phyloP scores from a whole-genome alignment of 1,140 invertebrate genomes.

The Harlomillsia oculata region DNA sequence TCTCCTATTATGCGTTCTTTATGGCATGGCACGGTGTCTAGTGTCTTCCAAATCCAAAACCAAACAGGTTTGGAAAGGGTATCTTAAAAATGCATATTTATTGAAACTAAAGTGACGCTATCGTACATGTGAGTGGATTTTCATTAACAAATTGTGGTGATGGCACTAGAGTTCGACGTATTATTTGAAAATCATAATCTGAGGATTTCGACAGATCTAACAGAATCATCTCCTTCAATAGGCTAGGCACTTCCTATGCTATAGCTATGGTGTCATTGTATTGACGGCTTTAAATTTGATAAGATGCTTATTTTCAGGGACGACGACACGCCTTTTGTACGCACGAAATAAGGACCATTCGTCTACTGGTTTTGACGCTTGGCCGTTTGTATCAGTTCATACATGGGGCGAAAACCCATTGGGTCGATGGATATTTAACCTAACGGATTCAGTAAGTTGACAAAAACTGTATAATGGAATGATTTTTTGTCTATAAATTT shows the following conservation, averaged over 20 bases:
- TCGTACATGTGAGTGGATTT: too few species aligned
- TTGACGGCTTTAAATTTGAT: not conserved
- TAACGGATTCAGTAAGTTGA: conserved; percentile 54
- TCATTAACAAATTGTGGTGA: too few species aligned
- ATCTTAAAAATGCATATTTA: too few species aligned
- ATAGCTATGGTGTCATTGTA: not conserved
- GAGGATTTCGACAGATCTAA: not conserved
- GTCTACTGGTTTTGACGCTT: conserved; percentile 61
- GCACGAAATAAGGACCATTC: conserved; percentile 60
- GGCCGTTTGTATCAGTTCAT: conserved; percentile 82
- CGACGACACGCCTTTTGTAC: conserved; percentile 57
- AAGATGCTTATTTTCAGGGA: conserved; percentile 46
- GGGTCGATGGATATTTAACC: conserved; percentile 61
- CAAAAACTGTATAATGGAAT: too few species aligned
- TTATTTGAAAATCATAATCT: not conserved
- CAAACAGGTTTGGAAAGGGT: too few species aligned
- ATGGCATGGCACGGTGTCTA: too few species aligned
- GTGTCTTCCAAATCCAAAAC: too few species aligned
- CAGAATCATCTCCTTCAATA: not conserved
- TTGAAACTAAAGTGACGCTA: too few species aligned
- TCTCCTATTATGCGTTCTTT: too few species aligned
- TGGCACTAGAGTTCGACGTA: too few species aligned
- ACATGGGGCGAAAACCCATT: conserved; percentile 78
- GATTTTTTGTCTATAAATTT: too few species aligned
- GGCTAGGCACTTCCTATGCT: not conserved